A percentile compares a stretch with the other conserved stretches of the same genome.
These are phyloP conservation scores for Oryzias woworae DNA, from an alignment of 2,113 vertebrate species.

Conservation along the genomic window DNA sequence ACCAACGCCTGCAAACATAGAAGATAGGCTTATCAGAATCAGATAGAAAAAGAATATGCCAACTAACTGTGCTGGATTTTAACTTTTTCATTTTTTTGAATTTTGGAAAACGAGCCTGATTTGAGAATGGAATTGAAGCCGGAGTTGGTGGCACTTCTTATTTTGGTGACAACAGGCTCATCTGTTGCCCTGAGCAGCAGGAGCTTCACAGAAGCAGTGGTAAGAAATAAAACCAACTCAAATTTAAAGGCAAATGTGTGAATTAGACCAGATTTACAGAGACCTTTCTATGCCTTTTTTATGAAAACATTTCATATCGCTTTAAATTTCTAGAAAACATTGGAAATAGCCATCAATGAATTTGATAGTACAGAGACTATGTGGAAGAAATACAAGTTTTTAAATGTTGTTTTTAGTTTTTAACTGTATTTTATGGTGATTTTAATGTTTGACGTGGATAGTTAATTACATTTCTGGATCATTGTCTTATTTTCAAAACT, in stretches of 20 bases:
- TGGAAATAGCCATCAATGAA: too few relatives aligned
- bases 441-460: too few relatives aligned
- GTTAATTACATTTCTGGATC: too few relatives aligned
- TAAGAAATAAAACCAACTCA: conserved; percentile 44
- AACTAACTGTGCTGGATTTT: neutral
- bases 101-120: conserved; percentile 13
- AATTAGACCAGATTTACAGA: neutral
- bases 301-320: too few relatives aligned
- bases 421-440: too few relatives aligned
- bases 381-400: too few relatives aligned
- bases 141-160: conserved; percentile 44
- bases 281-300: neutral
- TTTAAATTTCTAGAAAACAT: too few relatives aligned
- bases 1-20: neutral
- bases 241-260: neutral
- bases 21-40: neutral
- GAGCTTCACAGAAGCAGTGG: conserved; percentile 53
- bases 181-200: conserved; percentile 35
- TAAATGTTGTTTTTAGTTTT: too few relatives aligned
- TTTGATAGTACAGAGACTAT: too few relatives aligned
- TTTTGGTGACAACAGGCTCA: conserved; percentile 42
- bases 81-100: neutral
- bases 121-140: conserved; percentile 32
- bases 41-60: neutral
- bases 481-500: too few relatives aligned